Evolutionary conservation across 2,888 invertebrate genomes (phyloP).

Genomic region (Laothoe populi): DNA sequence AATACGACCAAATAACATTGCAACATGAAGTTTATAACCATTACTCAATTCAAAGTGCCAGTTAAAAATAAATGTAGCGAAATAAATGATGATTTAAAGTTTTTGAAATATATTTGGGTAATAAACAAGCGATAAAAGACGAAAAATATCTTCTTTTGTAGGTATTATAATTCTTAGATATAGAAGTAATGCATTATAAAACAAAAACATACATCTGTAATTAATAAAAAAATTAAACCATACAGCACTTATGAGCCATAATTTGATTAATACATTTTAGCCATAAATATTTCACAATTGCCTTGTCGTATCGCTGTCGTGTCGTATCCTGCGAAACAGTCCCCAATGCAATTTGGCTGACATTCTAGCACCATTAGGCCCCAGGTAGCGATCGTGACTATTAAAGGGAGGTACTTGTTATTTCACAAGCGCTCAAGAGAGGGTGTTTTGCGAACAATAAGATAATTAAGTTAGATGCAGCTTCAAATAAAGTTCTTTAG

Average conservation of each 20-base stretch:
- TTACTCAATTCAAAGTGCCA: conserved; percentile 3
- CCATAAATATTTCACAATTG: not conserved
- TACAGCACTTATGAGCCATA: too few species aligned
- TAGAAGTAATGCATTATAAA: too few species aligned
- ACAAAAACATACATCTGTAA: too few species aligned
- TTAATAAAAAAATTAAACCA: too few species aligned
- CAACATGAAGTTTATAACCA: not conserved
- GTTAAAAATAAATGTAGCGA: conserved; percentile 6
- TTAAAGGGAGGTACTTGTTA: conserved; percentile 43
- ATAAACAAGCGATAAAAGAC: not conserved
- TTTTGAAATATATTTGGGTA: not conserved
- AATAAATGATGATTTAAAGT: not conserved
- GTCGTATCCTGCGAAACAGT: not conserved
- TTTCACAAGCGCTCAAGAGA: conserved; percentile 36
- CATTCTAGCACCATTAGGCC: conserved; percentile 48
- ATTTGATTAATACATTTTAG: too few species aligned
- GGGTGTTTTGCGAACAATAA: conserved; percentile 24
- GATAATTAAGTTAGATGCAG: conserved; percentile 20
- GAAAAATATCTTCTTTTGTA: too few species aligned
- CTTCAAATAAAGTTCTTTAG: conserved; percentile 19
- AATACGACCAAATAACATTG: not conserved
- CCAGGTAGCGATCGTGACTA: conserved; percentile 56
- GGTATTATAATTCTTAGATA: too few species aligned
- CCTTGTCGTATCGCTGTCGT: not conserved
- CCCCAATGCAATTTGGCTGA: conserved; percentile 41